Percentiles rank a stretch among this genome's conserved stretches.
phyloP scores from a whole-genome alignment of 2,113 vertebrate species.

The Papio anubis region DNA sequence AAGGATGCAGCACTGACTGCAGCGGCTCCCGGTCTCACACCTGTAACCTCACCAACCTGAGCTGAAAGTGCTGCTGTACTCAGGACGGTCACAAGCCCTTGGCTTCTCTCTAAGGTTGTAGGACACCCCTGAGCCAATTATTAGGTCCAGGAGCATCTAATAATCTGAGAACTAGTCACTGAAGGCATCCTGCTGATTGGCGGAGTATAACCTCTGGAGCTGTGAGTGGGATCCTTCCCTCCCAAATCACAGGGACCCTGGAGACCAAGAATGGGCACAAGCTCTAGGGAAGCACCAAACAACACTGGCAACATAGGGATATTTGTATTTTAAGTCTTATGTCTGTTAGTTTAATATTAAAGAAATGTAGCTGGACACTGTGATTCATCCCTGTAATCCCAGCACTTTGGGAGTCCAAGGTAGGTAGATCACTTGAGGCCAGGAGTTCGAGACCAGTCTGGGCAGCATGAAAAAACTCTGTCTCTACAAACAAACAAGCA shows the following conservation, averaged over 20 bases:
- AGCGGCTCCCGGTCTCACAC: not conserved
- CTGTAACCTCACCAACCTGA: not conserved
- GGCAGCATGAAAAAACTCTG: not conserved
- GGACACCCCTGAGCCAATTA: not conserved
- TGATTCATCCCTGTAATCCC: no score
- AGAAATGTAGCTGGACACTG: not conserved
- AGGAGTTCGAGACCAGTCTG: not conserved
- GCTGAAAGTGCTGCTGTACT: not conserved
- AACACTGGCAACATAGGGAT: not conserved
- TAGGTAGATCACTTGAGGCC: no score
- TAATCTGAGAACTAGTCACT: not conserved
- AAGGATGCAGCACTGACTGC: not conserved
- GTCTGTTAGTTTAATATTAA: not conserved
- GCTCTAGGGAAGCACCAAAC: not conserved
- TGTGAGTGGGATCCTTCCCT: not conserved
- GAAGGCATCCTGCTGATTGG: not conserved
- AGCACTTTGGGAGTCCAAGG: no score
- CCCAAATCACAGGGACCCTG: not conserved
- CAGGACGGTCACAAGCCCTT: not conserved
- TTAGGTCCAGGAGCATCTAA: not conserved
- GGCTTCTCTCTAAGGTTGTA: not conserved
- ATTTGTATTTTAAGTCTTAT: not conserved
- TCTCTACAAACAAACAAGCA: no score
- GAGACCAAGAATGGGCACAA: not conserved
- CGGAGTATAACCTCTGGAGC: not conserved